These are phyloP conservation scores for Wiebesia pumilae DNA, from an alignment of 1,140 invertebrate genomes.

Conservation along the genomic window DNA sequence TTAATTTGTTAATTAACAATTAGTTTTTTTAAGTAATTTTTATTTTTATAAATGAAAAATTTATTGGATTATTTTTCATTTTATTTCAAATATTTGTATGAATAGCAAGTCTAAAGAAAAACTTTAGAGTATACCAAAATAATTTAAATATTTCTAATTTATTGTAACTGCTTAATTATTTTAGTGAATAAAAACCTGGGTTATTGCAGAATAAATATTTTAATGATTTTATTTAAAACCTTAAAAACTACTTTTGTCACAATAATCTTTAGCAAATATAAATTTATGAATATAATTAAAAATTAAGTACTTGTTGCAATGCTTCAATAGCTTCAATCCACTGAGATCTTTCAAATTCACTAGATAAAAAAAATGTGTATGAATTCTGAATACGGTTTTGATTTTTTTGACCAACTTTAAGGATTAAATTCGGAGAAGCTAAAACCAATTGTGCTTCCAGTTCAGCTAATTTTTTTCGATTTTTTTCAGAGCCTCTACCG, in stretches of 20 bases:
- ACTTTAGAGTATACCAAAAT: neutral
- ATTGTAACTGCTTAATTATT: too few species aligned
- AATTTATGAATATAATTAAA: neutral
- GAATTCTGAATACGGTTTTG: conserved; percentile 78
- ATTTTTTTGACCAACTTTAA: conserved; percentile 83
- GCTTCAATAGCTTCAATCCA: conserved; percentile 94
- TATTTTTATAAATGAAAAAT: too few species aligned
- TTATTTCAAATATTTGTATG: too few species aligned
- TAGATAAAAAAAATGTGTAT: conserved; percentile 92
- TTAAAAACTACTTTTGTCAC: too few species aligned
- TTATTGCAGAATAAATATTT: too few species aligned
- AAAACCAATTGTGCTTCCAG: conserved; percentile 92
- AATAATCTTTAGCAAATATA: too few species aligned
- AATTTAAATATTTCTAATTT: neutral
- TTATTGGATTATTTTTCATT: too few species aligned
- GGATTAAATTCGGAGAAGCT: conserved; percentile 91
- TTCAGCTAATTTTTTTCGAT: conserved; percentile 91
- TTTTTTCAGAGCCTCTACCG: conserved; percentile 87
- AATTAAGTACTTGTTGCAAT: conserved; percentile 77
- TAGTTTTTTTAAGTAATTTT: too few species aligned
- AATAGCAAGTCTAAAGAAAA: neutral
- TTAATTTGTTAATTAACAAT: too few species aligned
- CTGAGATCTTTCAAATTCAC: conserved; percentile 93
- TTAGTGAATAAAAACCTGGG: too few species aligned
- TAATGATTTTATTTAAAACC: too few species aligned